Base-by-base conservation (phyloP, 2,888 invertebrate species). In the Dynastes hyllus region DNA sequence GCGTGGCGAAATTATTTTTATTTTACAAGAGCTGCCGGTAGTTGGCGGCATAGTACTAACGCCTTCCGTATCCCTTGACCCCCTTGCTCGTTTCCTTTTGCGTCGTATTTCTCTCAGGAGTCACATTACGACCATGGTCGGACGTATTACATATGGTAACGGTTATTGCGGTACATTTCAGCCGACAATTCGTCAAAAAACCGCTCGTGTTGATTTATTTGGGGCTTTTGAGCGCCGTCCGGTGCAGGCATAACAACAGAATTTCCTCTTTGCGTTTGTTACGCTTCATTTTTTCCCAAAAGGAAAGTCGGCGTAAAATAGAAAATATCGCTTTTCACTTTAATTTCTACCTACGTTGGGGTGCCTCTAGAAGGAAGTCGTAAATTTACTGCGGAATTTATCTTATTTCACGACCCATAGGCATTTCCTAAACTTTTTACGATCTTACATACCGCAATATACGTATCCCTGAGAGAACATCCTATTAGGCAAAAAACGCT, bases 21-120 rank as follows among this genome's bases (percentile, higher is more conserved):
- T 73, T 61, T 58, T 69, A 69, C 69, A 69, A 69, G 69, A 69
- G 22, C 50, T 51, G 16, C 50, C 16, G 53, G 69, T 69, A 37
- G n/a, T 50, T 45, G 58, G 22, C 45, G 61, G 27, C 53, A n/a
- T 29, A 29, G 11, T 6, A 29, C 53, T 40, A 16, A 32, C 70
- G n/a, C 5, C 13, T 32, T 32, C 53, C 55, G 11, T 32, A n/a
- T 55, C 66, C n/a, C 58, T 45, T 22, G 13, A 45, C 73, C 77
- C 67, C 37, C 53, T 58, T 75, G 45, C 22, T 67, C 80, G 37
- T 76, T 80, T 63, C 63, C 66, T 78, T 63, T 53, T 27, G 37
- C 51, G 71, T 58, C 77, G 71, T 78, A 80, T 80, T 80, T 80
- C 80, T 75, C 80, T 78, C 80, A 29, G 76, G 80, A 80, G 78